Evolutionary conservation across 1,140 invertebrate genomes (phyloP), one percentile per base, ranked within the genome.

Genomic region (Saccostrea cuccullata): DNA sequence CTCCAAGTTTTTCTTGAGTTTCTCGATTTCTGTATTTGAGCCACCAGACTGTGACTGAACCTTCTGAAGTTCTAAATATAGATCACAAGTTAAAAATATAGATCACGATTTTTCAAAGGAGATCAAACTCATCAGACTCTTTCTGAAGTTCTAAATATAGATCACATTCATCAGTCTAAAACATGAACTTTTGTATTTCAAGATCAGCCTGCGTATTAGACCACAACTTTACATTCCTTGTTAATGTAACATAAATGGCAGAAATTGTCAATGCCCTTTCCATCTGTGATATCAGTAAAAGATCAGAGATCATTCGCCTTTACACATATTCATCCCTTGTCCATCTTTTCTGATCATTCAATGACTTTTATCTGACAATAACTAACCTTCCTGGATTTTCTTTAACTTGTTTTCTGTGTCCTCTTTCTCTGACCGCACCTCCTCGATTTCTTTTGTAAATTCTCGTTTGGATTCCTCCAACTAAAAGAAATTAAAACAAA

Each of bases 1-100:
- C 92, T 98, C 97, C 89, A 98, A 96, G 95, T 98, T 98, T 93
- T 97, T 97, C 91, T 96, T 96, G 88, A 99, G 95, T 92, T 97
- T 97, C 87, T 98, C 97, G 11, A 98, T 96, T 93, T 99, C 98
- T 88, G 97, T 97, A 85, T 96, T 97, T 86, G 91, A 91, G 85
- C 92, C 91, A 23, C 93, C 89, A 36, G 88, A 92, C 85, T 95
- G 91, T 11, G 91, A 90, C 70, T 92, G 91, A 40, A 91, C 88
- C 84, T 92, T 93, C 55, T 94, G 93, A n/a, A 95, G 85, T 89
- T 95, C 95, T 95, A 89, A 13, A 85, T 26, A 30, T 36, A 17
- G 9, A 82, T 5, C n/a, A 20, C 5, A 36, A 36, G 30, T 36
- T 36, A 1, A 36, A 36, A 36, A 36, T 36, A 36, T 36, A 36